Conservation (phyloP, 92 coral and sea anemone species). For the Plumapathes pennacea region DNA sequence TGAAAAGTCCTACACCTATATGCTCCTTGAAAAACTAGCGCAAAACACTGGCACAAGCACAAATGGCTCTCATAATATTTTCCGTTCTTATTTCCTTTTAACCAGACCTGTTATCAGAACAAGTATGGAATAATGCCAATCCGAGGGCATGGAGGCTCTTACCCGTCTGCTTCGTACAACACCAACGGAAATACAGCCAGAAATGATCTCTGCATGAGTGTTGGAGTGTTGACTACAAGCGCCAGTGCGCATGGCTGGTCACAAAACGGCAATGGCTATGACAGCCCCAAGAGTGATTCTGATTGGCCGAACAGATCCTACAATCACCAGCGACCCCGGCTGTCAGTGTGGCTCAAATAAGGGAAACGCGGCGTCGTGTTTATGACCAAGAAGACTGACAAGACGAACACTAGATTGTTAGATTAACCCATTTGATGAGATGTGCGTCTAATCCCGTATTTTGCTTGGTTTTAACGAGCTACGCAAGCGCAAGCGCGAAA, state of each 20-base stretch:
- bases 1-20: neutral
- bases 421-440: no score
- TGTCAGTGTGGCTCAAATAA: slow-evolving; percentile 66
- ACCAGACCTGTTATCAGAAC: slow-evolving; percentile 72
- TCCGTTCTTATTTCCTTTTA: neutral
- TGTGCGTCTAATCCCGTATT: no score
- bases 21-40: neutral
- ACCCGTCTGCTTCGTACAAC: slow-evolving; percentile 65
- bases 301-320: slow-evolving; percentile 63
- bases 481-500: no score
- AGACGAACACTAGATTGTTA: no score
- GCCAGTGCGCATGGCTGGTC: slow-evolving; percentile 68
- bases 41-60: neutral
- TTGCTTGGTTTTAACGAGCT: no score
- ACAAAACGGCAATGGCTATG: slow-evolving; percentile 70
- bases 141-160: slow-evolving; percentile 63
- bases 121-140: slow-evolving; percentile 65
- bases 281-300: slow-evolving; percentile 49
- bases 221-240: slow-evolving; percentile 58
- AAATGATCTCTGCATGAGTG: slow-evolving; percentile 77
- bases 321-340: slow-evolving; percentile 55
- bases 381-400: no score
- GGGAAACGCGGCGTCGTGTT: no score
- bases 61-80: neutral
- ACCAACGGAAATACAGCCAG: slow-evolving; percentile 45